A percentile compares a stretch with the other conserved stretches of the same genome.
phyloP scores from a whole-genome alignment of 1,140 invertebrate genomes.

The Acromyrmex echinatior region DNA sequence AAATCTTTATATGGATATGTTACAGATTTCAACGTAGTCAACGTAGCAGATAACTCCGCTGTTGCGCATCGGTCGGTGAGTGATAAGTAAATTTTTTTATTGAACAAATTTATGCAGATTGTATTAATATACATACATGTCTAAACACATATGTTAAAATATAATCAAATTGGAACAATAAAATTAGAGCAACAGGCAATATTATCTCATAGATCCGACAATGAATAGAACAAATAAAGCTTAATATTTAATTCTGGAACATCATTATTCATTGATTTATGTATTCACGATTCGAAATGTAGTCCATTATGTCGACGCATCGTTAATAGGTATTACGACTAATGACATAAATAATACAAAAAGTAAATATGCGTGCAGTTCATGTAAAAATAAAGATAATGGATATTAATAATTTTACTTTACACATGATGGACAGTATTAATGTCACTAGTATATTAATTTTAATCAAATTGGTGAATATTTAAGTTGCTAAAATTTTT shows the following conservation, averaged over 20 bases:
- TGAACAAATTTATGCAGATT: background rate
- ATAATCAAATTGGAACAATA: background rate
- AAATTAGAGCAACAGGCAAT: background rate
- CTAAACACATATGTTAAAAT: background rate
- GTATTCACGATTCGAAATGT: background rate
- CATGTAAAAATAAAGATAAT: background rate
- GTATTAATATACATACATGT: background rate
- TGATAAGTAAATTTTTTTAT: background rate
- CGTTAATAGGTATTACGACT: background rate
- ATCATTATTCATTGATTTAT: background rate
- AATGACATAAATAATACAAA: background rate
- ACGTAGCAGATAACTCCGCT: too few relatives aligned
- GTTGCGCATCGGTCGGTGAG: too few relatives aligned
- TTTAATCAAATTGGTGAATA: background rate
- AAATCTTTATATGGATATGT: too few relatives aligned
- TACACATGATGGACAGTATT: background rate
- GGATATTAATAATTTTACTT: background rate
- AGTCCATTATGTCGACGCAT: background rate
- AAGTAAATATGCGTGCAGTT: background rate
- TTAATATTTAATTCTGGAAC: background rate
- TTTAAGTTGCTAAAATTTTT: too few relatives aligned
- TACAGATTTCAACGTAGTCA: too few relatives aligned
- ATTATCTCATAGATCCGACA: background rate
- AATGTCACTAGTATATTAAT: background rate
- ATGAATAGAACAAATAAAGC: background rate